Evolutionary conservation across 2,888 invertebrate genomes (phyloP), one percentile per base, ranked within the genome.

Genomic region (Torymus aiolomorphi): DNA sequence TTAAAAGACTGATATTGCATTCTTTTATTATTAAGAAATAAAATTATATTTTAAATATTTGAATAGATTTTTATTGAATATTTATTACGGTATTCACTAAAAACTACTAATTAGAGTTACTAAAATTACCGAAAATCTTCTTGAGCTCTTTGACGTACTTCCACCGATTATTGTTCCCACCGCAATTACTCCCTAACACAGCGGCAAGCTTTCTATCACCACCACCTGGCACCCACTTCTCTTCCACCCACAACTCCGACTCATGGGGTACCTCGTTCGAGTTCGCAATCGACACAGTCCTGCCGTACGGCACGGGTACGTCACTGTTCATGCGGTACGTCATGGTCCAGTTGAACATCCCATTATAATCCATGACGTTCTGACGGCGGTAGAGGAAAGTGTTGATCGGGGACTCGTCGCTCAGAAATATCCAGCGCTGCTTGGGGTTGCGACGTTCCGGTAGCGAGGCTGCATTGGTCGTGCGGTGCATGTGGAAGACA

Each of bases 331-430:
- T 92, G 86, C 95, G 93, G 86, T 93, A 94, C 1, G 92, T 92
- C 94, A 94, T 94, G 0, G 94, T 94, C 94, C 94, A 94, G 86
- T 94, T 94, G 85, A 94, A 96, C n/a, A 94, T 82, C 14, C 93
- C 92, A 80, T 93, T 91, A 83, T 93, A 92, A 49, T 92, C 88
- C 1, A 87, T 85, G 2, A 92, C 85, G 0, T 91, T 90, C 57
- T 86, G 87, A 12, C 84, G 84, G 0, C 91, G 84, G 57, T 91
- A 83, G 0, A 92, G 85, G 85, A 94, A 94, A 0, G 93, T 92
- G 84, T 94, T 90, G 12, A 86, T 86, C 0, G 95, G 94, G 18
- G 94, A 93, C 88, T 95, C 95, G 83, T 95, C 95, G 0, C 92
- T 94, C 76, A 94, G 88, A 84, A 94, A 95, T 63, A 95, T 92